A percentile compares a stretch with the other conserved stretches of the same genome.
Conservation (phyloP, 2,113 vertebrate species). For the Albula glossodonta region DNA sequence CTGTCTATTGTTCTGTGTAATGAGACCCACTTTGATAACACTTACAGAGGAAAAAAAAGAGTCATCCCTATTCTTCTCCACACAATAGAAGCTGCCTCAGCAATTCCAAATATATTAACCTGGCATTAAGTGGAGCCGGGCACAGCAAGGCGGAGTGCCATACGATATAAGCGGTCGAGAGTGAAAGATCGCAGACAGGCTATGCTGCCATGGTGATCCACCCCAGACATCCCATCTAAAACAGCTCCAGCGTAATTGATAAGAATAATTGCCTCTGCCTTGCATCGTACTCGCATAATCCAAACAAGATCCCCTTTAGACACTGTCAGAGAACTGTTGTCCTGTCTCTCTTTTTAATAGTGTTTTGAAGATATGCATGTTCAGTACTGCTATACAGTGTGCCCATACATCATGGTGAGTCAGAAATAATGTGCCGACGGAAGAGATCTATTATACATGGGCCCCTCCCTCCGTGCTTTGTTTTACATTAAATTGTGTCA, state of each 20-base stretch:
- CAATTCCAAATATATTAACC: slow-evolving; percentile 53
- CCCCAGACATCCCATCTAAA: slow-evolving; percentile 66
- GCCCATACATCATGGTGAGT: slow-evolving; percentile 74
- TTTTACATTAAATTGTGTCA: slow-evolving; percentile 74
- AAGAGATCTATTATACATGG: slow-evolving; percentile 72
- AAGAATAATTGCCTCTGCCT: slow-evolving; percentile 68
- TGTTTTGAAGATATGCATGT: slow-evolving; percentile 67
- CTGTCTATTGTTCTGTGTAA: slow-evolving; percentile 37
- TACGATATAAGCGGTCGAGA: slow-evolving; percentile 53
- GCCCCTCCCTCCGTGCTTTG: slow-evolving; percentile 46
- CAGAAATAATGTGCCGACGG: slow-evolving; percentile 70
- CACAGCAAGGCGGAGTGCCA: slow-evolving; percentile 45
- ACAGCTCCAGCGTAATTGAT: slow-evolving; percentile 64
- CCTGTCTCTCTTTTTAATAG: slow-evolving; percentile 52
- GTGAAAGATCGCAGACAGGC: slow-evolving; percentile 61
- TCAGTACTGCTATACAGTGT: slow-evolving; percentile 71
- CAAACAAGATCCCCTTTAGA: slow-evolving; percentile 61
- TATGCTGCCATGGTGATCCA: slow-evolving; percentile 64
- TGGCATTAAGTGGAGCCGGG: slow-evolving; percentile 46
- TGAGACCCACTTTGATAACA: slow-evolving; percentile 38
- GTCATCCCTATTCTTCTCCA: slow-evolving; percentile 37
- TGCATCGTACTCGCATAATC: slow-evolving; percentile 67
- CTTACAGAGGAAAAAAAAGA: slow-evolving; percentile 20
- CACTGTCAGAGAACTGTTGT: slow-evolving; percentile 60
- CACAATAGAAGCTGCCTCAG: slow-evolving; percentile 46